Evolutionary conservation across 53 echinoderm and acorn worm genomes (phyloP), one percentile per base, ranked within the genome.

Genomic region (Echinometra lucunter): DNA sequence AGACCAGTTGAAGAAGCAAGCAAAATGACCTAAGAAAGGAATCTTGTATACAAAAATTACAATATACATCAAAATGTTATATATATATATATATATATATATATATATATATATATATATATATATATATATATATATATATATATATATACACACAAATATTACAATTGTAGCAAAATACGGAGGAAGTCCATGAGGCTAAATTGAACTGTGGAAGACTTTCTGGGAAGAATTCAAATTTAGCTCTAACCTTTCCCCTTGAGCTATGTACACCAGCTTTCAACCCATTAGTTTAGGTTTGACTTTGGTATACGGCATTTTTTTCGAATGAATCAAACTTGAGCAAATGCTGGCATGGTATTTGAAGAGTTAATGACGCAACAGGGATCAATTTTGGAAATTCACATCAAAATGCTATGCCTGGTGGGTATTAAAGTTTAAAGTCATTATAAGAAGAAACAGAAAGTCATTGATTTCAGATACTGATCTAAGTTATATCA

Each of bases 1-100:
- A 85, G 85, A 85, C 85, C n/a, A 30, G 53, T 85, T 28, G 1
- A n/a, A 27, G 6, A 85, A 85, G 85, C 49, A 85, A 49, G 49
- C 85, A 45, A 85, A 85, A 13, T 27, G 13, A 45, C 28, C 27
- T 27, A n/a, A 85, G 37, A 47, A 85, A 78, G 30, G 0, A 69
- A 28, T 69, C 69, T 69, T 21, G n/a, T n/a, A 78, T 78, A 78
- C 42, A 78, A 37, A 78, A 15, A 78, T 78, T 30, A 78, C 19
- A 40, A 40, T 40, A 30, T 53, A 53, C 13, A 53, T 1, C 8
- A 11, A 53, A 6, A 4, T n/a, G n/a, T n/a, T 47, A 47, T 9
- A 47, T 47, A 9, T 53, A 53, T 53, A 53, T 53, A 53, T 53
- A 2, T 70, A 70, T 70, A 30, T 70, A 32, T 6, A 70, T 5